These are phyloP conservation scores for Amphimallon solstitiale DNA, from an alignment of 2,888 invertebrate species.

Conservation along the genomic window DNA sequence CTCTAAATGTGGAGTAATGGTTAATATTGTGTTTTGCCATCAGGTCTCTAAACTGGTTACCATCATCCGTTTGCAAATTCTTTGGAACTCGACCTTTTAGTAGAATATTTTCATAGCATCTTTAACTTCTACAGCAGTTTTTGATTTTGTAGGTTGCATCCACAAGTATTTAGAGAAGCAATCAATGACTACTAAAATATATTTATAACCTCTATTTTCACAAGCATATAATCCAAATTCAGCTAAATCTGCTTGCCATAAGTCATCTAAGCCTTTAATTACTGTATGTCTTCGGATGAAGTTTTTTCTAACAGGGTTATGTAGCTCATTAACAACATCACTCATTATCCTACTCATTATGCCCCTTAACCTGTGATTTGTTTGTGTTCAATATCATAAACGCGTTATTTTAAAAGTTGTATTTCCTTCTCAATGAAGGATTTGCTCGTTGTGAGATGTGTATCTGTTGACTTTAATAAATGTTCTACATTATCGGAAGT, in stretches of 20 bases:
- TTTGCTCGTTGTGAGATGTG: too few species aligned
- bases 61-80: constrained; percentile 53
- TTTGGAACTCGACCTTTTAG: constrained; percentile 37
- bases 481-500: too few species aligned
- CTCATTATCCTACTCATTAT: too few species aligned
- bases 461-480: too few species aligned
- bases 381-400: too few species aligned
- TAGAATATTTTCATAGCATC: constrained; percentile 43
- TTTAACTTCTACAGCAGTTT: constrained; percentile 51
- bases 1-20: constrained; percentile 46
- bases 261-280: constrained; percentile 22
- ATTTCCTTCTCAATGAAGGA: too few species aligned
- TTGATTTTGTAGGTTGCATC: constrained; percentile 55
- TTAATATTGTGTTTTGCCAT: constrained; percentile 48
- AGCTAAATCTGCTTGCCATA: constrained; percentile 24
- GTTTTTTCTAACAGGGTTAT: constrained; percentile 49
- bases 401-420: too few species aligned
- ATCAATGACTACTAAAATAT: constrained; percentile 58
- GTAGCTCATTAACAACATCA: constrained; percentile 52
- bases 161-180: constrained; percentile 59
- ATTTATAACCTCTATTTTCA: constrained; percentile 54
- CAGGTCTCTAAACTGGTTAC: constrained; percentile 50
- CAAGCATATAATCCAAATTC: constrained; percentile 5
- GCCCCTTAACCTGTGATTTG: too few species aligned
- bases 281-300: constrained; percentile 45